Evolutionary conservation across 1,140 invertebrate species (phyloP).

Genomic region (Pentalonia nigronervosa): DNA sequence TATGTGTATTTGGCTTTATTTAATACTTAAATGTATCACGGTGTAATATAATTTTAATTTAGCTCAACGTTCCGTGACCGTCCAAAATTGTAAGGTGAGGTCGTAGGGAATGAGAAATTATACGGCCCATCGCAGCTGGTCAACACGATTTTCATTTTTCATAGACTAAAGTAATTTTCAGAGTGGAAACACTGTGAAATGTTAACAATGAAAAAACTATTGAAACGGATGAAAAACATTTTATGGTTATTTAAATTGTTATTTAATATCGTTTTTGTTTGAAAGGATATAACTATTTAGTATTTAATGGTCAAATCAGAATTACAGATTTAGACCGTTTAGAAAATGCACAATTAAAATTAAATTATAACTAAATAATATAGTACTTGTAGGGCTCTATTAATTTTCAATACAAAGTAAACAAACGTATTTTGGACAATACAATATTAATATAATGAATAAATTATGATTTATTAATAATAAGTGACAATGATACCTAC

Average conservation of each 20-base stretch:
- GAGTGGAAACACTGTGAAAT: constrained; percentile 37
- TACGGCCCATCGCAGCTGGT: constrained; percentile 7
- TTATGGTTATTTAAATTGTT: constrained; percentile 15
- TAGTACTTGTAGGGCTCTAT: background rate
- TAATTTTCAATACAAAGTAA: background rate
- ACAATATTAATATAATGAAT: background rate
- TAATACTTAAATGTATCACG: background rate
- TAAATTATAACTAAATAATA: background rate
- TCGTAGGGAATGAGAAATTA: background rate
- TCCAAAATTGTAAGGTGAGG: background rate
- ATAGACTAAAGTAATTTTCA: constrained; percentile 37
- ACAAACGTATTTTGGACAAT: background rate
- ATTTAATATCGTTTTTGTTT: background rate
- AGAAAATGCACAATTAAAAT: background rate
- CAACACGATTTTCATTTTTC: background rate
- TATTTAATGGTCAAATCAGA: background rate
- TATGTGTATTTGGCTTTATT: background rate
- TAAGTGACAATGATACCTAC: background rate
- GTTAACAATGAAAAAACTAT: background rate
- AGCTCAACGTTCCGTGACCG: constrained; percentile 15
- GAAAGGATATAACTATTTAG: background rate
- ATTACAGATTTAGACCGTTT: background rate
- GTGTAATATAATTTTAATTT: constrained; percentile 39
- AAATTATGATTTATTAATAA: background rate
- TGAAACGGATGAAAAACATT: constrained; percentile 3